These are phyloP conservation scores for Phalera bucephala DNA, from an alignment of 2,888 invertebrate genomes.

Conservation along the genomic window DNA sequence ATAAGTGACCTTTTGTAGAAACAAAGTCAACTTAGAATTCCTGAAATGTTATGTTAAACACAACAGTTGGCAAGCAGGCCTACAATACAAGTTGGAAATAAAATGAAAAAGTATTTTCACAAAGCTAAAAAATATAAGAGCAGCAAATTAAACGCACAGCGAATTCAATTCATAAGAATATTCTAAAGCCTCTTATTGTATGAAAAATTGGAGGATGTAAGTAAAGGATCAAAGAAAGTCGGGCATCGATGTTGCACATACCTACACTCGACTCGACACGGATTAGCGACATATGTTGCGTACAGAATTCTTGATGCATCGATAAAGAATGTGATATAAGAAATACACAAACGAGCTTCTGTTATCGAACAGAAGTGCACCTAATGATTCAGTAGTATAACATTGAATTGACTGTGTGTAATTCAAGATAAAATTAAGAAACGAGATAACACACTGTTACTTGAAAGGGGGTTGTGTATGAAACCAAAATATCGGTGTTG, in stretches of 20 bases:
- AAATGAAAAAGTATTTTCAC: not conserved
- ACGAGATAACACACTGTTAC: too few species aligned
- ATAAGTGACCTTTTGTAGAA: too few species aligned
- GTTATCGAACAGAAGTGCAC: too few species aligned
- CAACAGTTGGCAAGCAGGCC: conserved; percentile 5
- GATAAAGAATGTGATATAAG: conserved; percentile 50
- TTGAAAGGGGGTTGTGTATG: too few species aligned
- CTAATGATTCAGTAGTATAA: too few species aligned
- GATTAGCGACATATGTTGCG: conserved; percentile 20
- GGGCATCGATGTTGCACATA: conserved; percentile 18
- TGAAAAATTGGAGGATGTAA: conserved; percentile 11
- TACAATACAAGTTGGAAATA: not conserved
- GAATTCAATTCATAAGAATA: not conserved
- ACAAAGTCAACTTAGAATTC: conserved; percentile 3
- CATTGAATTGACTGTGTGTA: conserved; percentile 38
- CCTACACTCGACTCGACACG: conserved; percentile 25
- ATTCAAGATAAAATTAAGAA: conserved; percentile 24
- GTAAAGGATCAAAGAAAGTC: conserved; percentile 23
- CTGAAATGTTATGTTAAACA: conserved; percentile 2
- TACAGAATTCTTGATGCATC: conserved; percentile 45
- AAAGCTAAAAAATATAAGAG: too few species aligned
- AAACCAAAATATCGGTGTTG: too few species aligned
- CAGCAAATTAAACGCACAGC: too few species aligned
- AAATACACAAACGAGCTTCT: conserved; percentile 32
- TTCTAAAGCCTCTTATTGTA: not conserved